Evolutionary conservation across 1,140 invertebrate genomes (phyloP), one percentile per base, ranked within the genome.

Genomic region (Elymnias hypermnestra): DNA sequence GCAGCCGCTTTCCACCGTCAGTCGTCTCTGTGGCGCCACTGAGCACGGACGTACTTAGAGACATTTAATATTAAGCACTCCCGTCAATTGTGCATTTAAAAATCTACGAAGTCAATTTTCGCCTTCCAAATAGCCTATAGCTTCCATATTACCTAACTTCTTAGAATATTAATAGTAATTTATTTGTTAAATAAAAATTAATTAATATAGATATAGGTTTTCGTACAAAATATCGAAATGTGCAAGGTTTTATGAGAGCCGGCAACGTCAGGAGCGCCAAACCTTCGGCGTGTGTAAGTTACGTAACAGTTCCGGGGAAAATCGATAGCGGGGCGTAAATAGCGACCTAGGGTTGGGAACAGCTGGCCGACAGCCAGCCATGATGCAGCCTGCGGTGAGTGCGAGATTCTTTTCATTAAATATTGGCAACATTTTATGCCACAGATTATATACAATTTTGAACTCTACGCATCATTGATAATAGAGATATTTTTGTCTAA

Each of bases 291-390:
- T 69, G 68, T 63, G 59, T 74, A 55, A 63, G 58, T 79, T 82
- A 82, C 76, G 72, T 77, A 81, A 79, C 71, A 36, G 69, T 74
- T 72, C 75, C 76, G 70, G 75, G 60, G 49, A 75, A 83, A 77
- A 83, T 83, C 79, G 69, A 81, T 82, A 83, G 59, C 72, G 64
- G 59, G 56, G 69, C 69, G 73, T 78, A 74, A 76, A 83, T 82
- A 83, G 71, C 67, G 63, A 57, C 51, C 61, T 57, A 69, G 56
- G 55, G 51, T 77, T 72, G 62, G 63, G 61, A 79, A 82, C 73
- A 83, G 73, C 79, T 83, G 79, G 79, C 74, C 57, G 48, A n/a
- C 22, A 38, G 74, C 69, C 76, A 77, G 73, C 47, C 48, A 61
- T 36, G 36, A 78, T 82, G 79, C 75, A 79, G 64, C 67, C 79